These are phyloP conservation scores for Pollachius pollachius DNA, from an alignment of 2,113 vertebrate species.

Conservation along the genomic window DNA sequence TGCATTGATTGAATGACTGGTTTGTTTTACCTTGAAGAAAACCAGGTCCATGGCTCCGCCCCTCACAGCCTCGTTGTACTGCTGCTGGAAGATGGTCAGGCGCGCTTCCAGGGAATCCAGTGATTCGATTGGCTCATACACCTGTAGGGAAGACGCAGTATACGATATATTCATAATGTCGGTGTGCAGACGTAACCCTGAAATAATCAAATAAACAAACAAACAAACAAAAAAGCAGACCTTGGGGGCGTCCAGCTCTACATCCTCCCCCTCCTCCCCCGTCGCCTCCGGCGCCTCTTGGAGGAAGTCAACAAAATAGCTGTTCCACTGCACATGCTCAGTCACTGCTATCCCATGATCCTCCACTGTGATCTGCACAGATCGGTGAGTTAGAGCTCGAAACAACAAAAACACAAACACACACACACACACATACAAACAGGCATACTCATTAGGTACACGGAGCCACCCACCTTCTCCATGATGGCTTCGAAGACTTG, in stretches of 20 bases:
- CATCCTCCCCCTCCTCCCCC: conserved; percentile 76
- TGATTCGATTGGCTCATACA: conserved; percentile 79
- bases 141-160: conserved; percentile 32
- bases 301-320: conserved; percentile 84
- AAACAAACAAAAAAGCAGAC: conserved; percentile 13
- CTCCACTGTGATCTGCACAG: conserved; percentile 65
- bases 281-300: conserved; percentile 73
- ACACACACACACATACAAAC: neutral
- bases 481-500: conserved; percentile 70
- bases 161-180: neutral
- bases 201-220: too few species aligned
- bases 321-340: conserved; percentile 56
- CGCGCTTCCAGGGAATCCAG: conserved; percentile 73
- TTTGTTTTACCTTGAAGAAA: conserved; percentile 77
- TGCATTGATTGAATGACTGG: too few species aligned
- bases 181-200: neutral
- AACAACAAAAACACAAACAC: neutral
- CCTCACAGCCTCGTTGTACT: conserved; percentile 79
- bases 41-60: conserved; percentile 81
- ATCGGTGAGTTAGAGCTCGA: neutral
- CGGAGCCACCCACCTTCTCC: conserved; percentile 56
- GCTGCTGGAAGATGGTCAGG: conserved; percentile 70
- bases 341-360: conserved; percentile 69
- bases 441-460: neutral
- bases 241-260: conserved; percentile 76